Conservation (phyloP, 2,888 invertebrate genomes). For the Parnassius orleans region DNA sequence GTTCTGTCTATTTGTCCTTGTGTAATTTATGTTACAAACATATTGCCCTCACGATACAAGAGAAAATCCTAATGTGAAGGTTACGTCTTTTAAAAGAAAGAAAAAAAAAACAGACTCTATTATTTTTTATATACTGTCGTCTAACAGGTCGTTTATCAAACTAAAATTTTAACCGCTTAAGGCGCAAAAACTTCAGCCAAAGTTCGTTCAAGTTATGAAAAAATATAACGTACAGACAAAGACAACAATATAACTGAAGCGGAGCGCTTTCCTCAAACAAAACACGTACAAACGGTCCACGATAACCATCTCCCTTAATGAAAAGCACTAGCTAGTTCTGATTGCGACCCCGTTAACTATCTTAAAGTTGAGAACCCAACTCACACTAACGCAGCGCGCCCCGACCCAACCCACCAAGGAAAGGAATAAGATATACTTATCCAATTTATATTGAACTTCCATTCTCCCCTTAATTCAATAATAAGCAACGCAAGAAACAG, state of each 20-base stretch:
- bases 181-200: background rate
- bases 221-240: conserved; percentile 28
- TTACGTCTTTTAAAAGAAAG: too few species aligned
- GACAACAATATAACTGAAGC: conserved; percentile 50
- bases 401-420: conserved; percentile 56
- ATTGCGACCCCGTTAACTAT: conserved; percentile 78
- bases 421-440: conserved; percentile 55
- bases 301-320: conserved; percentile 77
- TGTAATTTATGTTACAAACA: too few species aligned
- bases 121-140: too few species aligned
- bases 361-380: conserved; percentile 70
- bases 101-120: too few species aligned
- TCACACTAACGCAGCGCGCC: conserved; percentile 49
- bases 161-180: background rate
- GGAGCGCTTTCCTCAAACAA: conserved; percentile 58
- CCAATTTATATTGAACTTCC: conserved; percentile 45
- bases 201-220: conserved; percentile 12
- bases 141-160: too few species aligned
- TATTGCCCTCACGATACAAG: too few species aligned
- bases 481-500: conserved; percentile 37
- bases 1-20: too few species aligned
- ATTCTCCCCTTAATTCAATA: conserved; percentile 35
- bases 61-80: too few species aligned
- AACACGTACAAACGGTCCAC: conserved; percentile 54
- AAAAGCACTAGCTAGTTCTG: conserved; percentile 70